Conservation (phyloP, 2,888 invertebrate species). For the Ethmia dodecea region DNA sequence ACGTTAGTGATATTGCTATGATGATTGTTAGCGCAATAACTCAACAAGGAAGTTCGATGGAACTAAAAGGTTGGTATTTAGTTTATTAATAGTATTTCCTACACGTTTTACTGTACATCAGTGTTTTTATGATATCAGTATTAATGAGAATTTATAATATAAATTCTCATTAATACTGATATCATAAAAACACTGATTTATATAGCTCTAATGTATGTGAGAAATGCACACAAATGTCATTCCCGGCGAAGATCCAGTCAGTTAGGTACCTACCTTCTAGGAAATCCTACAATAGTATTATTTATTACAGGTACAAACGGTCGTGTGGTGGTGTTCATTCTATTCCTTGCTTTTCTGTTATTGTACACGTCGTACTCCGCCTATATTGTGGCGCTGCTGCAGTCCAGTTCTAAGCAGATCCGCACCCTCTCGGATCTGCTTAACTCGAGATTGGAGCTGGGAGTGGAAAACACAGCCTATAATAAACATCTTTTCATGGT, state of each 20-base stretch:
- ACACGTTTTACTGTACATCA: no score
- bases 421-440: slow-evolving; percentile 79
- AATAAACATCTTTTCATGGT: slow-evolving; percentile 81
- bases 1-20: slow-evolving; percentile 63
- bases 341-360: slow-evolving; percentile 80
- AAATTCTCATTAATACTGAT: no score
- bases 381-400: slow-evolving; percentile 83
- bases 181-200: no score
- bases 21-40: slow-evolving; percentile 76
- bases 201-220: no score
- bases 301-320: slow-evolving; percentile 55
- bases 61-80: slow-evolving; percentile 41
- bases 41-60: slow-evolving; percentile 74
- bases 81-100: no score
- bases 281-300: no score
- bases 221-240: no score
- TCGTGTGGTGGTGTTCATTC: slow-evolving; percentile 79
- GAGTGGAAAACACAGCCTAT: slow-evolving; percentile 81
- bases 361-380: slow-evolving; percentile 85
- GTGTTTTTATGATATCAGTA: no score
- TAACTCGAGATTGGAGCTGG: slow-evolving; percentile 80
- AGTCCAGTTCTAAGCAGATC: slow-evolving; percentile 82
- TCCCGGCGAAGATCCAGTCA: not conserved
- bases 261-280: slow-evolving; percentile 1
- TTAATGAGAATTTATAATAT: no score